A percentile compares a stretch with the other conserved stretches of the same genome.
Evolutionary conservation across 2,797 vertebrate species (phyloP).

Genomic region (Catostomus latipinnis): DNA sequence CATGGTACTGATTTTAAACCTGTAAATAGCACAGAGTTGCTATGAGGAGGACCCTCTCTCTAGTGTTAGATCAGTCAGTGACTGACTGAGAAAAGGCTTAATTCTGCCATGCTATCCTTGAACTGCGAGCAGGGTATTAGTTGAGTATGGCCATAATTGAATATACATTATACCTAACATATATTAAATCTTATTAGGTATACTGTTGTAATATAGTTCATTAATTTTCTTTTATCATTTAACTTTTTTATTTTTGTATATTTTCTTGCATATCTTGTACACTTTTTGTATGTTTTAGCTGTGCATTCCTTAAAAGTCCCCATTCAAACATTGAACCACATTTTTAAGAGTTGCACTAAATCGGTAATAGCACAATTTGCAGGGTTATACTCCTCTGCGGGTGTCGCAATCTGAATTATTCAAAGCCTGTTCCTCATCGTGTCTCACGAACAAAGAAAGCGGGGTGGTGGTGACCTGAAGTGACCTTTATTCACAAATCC

Average conservation of each 20-base stretch:
- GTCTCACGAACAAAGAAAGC: conserved; percentile 11
- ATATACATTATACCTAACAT: no score
- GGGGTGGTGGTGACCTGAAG: conserved; percentile 5
- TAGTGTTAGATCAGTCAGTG: background rate
- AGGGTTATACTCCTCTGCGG: conserved; percentile 36
- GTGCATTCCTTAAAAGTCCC: no score
- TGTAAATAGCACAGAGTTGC: background rate
- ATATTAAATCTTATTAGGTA: no score
- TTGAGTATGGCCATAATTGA: background rate
- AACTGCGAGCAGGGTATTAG: background rate
- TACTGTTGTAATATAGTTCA: no score
- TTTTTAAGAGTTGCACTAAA: background rate
- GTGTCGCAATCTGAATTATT: conserved; percentile 65
- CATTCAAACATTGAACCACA: background rate
- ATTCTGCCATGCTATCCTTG: background rate
- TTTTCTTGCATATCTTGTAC: no score
- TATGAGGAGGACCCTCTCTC: background rate
- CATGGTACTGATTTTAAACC: conserved; percentile 4
- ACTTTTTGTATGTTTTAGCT: no score
- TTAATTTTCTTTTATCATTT: no score
- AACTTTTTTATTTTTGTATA: no score
- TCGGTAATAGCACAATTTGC: background rate
- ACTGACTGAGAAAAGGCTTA: no score
- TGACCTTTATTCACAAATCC: conserved; percentile 12
- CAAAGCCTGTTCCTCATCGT: conserved; percentile 31